A percentile compares a stretch with the other conserved stretches of the same genome.
Conservation (phyloP, 2,797 vertebrate genomes). For the Clarias platycephalus region DNA sequence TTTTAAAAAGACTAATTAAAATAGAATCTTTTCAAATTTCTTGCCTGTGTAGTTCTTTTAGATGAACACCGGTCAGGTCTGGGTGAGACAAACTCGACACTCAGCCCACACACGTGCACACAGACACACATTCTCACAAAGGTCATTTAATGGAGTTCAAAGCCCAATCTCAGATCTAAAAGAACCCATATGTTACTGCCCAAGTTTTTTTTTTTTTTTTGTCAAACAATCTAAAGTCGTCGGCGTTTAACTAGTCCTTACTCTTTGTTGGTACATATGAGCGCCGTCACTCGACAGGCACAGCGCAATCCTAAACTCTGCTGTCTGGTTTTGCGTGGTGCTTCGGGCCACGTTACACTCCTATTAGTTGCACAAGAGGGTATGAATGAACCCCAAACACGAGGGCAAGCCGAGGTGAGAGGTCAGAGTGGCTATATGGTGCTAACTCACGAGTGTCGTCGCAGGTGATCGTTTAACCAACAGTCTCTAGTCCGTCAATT, state of each 20-base stretch:
- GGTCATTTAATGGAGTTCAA: conserved; percentile 96
- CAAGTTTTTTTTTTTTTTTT: not conserved
- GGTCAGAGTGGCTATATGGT: conserved; percentile 79
- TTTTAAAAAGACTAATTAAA: not conserved
- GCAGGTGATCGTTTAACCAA: conserved; percentile 18
- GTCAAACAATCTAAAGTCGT: not conserved
- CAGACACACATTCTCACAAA: conserved; percentile 62
- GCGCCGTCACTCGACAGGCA: conserved; percentile 77
- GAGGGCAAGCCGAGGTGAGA: conserved; percentile 81
- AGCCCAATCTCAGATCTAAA: conserved; percentile 92
- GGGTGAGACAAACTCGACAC: not conserved
- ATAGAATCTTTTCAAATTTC: not conserved
- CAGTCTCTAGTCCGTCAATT: conserved; percentile 8
- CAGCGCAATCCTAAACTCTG: conserved; percentile 81
- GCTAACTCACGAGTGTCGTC: conserved; percentile 85
- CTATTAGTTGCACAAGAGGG: conserved; percentile 42
- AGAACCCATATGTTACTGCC: conserved; percentile 76
- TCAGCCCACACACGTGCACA: conserved; percentile 44
- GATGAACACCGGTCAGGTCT: conserved; percentile 2
- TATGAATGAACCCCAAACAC: conserved; percentile 61
- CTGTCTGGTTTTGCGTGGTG: conserved; percentile 62
- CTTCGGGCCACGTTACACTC: conserved; percentile 24
- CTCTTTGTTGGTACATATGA: conserved; percentile 77
- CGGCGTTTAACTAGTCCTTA: not conserved
- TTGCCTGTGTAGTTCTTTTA: not conserved